Evolutionary conservation across 2,888 invertebrate species (phyloP).

Genomic region (Drosophila merina): DNA sequence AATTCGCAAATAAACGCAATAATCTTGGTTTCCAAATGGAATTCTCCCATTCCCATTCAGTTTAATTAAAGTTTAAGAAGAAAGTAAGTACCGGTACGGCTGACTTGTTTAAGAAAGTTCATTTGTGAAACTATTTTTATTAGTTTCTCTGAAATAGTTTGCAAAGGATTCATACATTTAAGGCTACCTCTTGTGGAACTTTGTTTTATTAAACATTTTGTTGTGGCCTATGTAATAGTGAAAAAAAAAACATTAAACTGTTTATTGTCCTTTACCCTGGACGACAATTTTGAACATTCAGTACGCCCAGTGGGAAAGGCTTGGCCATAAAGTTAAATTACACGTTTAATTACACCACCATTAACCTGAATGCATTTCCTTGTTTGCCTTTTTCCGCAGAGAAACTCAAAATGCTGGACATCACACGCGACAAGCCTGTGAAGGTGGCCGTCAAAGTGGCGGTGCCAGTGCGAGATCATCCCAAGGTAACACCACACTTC

Average conservation of each 20-base stretch:
- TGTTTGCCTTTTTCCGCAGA: slow-evolving; percentile 63
- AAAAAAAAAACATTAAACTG: slow-evolving; percentile 7
- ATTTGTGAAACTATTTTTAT: neutral
- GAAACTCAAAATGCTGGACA: slow-evolving; percentile 91
- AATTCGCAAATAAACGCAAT: slow-evolving; percentile 15
- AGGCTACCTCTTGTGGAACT: neutral
- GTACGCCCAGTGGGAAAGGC: neutral
- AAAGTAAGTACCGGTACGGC: neutral
- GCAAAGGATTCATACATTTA: neutral
- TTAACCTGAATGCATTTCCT: slow-evolving; percentile 34
- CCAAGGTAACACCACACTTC: slow-evolving; percentile 87
- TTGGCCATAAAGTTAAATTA: slow-evolving; percentile 24
- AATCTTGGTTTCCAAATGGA: neutral
- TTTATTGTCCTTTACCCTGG: neutral
- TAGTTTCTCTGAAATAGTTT: neutral
- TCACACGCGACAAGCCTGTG: slow-evolving; percentile 93
- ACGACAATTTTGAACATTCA: neutral
- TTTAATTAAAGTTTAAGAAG: slow-evolving; percentile 6
- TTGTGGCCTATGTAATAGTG: neutral
- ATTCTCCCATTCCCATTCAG: neutral
- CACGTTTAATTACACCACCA: slow-evolving; percentile 28
- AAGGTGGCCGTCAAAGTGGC: slow-evolving; percentile 94
- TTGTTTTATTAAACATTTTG: neutral
- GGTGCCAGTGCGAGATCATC: slow-evolving; percentile 94
- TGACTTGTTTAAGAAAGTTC: neutral